Percentiles rank a stretch among this genome's conserved stretches.
Conservation (phyloP, 2,113 vertebrate species). For the Delphinus delphis region DNA sequence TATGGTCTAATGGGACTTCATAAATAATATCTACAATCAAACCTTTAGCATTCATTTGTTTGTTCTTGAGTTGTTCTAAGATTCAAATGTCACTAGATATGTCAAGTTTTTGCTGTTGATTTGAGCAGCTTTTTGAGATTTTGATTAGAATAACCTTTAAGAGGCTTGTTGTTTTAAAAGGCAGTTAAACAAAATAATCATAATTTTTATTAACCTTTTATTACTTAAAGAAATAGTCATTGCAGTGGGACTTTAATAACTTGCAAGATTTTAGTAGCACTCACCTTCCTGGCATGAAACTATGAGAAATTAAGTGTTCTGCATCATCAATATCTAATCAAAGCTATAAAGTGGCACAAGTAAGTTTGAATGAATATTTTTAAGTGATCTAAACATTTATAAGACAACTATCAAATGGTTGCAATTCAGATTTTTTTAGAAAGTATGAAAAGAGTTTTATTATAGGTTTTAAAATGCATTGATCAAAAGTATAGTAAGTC, state of each 20-base stretch:
- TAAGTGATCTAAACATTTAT: conserved; percentile 59
- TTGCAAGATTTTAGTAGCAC: conserved; percentile 64
- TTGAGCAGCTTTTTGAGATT: conserved; percentile 70
- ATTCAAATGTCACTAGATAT: conserved; percentile 62
- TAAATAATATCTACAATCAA: conserved; percentile 43
- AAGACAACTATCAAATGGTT: conserved; percentile 75
- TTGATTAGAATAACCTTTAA: conserved; percentile 79
- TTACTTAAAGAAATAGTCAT: conserved; percentile 60
- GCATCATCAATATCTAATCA: conserved; percentile 34
- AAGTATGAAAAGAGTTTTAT: conserved; percentile 72
- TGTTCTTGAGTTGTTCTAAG: conserved; percentile 42
- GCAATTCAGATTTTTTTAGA: conserved; percentile 63
- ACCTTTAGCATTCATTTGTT: not conserved
- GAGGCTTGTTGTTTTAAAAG: conserved; percentile 67
- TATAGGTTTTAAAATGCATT: conserved; percentile 71
- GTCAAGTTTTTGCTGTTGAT: conserved; percentile 62
- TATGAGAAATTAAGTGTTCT: conserved; percentile 28
- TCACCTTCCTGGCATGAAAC: conserved; percentile 60
- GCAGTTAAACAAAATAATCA: conserved; percentile 73
- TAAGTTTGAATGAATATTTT: not conserved
- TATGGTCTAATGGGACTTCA: not conserved
- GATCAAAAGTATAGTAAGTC: conserved; percentile 75
- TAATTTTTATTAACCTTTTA: conserved; percentile 77
- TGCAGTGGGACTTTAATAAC: conserved; percentile 13
- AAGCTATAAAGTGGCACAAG: not conserved